Evolutionary conservation across 1,140 invertebrate species (phyloP), one percentile per base, ranked within the genome.

Genomic region (Nasonia vitripennis): DNA sequence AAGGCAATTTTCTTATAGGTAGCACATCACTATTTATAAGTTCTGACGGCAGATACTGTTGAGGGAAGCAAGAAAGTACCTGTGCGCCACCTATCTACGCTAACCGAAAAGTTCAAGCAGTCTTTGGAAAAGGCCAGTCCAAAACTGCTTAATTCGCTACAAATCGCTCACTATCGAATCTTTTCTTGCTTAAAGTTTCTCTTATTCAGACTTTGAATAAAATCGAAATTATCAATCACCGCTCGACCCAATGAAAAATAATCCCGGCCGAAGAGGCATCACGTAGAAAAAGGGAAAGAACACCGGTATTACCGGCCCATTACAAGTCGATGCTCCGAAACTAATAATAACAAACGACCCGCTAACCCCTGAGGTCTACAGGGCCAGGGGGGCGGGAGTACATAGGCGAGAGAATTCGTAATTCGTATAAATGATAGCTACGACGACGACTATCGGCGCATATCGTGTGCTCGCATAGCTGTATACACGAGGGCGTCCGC

Each of bases 311-410:
- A 81, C 84, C 68, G 78, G 78, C 37, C 71, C 27, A 81, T 85
- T 85, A 80, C 78, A 85, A 84, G 84, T 45, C 78, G 83, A 85
- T 85, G 71, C 70, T 37, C 78, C 78, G 84, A 88, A 89, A 89
- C 91, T 93, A 92, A 93, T 92, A 92, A 92, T 93, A 93, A 93
- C 88, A 92, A 93, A 93, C 91, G 92, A 93, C 88, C 88, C 86
- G 78, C 87, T 89, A 88, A 90, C 88, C 88, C 88, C 84, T 81
- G 71, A 81, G 78, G 34, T 85, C 37, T 81, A 71, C 17, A 5
- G 55, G 55, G 55, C 27, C 27, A 27, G 27, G 17, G 9, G 9
- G 6, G 1, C 41, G 10, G 7, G 41, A 9, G 12, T 55, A 48
- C 62, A 62, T 55, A 70, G 74, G 68, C 73, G 17, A 20, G 3